A percentile compares a stretch with the other conserved stretches of the same genome.
Evolutionary conservation across 2,797 vertebrate species (phyloP).

Genomic region (Natrix natrix): DNA sequence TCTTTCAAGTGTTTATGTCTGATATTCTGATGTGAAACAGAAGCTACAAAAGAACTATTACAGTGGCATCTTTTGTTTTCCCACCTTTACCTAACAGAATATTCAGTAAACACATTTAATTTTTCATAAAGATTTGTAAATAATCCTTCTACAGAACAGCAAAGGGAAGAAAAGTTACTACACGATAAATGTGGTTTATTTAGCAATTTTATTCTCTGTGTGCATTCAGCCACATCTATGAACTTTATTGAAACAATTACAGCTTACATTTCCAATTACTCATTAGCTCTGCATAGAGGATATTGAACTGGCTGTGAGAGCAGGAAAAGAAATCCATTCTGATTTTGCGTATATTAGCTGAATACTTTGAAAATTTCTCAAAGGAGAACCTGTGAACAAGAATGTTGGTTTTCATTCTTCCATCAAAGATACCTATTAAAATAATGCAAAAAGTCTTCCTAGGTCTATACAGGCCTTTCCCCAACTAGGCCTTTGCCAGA

Average conservation of each 20-base stretch:
- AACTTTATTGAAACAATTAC: constrained; percentile 61
- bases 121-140: constrained; percentile 65
- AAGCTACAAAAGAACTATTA: constrained; percentile 49
- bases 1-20: constrained; percentile 32
- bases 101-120: constrained; percentile 65
- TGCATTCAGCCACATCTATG: constrained; percentile 59
- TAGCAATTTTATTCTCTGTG: constrained; percentile 49
- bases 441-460: background rate
- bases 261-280: constrained; percentile 55
- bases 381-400: constrained; percentile 27
- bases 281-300: constrained; percentile 58
- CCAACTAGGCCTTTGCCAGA: background rate
- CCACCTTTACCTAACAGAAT: constrained; percentile 56
- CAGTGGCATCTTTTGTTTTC: constrained; percentile 54
- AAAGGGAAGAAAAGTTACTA: constrained; percentile 58
- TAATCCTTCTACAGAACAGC: constrained; percentile 59
- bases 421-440: background rate
- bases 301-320: constrained; percentile 46
- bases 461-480: background rate
- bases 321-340: constrained; percentile 36
- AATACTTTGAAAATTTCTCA: constrained; percentile 43
- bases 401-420: constrained; percentile 15
- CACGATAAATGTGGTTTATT: constrained; percentile 46
- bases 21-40: constrained; percentile 51
- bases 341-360: constrained; percentile 51